phyloP scores from a whole-genome alignment of 1,140 invertebrate genomes.

The Orius insidiosus region DNA sequence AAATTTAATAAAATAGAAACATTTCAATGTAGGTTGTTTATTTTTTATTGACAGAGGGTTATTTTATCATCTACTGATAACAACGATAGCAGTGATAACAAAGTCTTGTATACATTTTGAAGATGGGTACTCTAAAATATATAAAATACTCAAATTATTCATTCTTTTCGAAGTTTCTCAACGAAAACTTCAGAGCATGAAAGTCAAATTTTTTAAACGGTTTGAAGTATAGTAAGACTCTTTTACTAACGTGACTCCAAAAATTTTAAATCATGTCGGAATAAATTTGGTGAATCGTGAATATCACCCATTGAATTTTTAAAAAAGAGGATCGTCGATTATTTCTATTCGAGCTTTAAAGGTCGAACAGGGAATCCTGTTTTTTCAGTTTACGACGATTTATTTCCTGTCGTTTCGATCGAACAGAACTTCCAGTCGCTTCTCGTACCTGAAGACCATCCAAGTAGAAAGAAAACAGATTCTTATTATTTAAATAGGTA shows the following conservation, averaged over 20 bases:
- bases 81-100: no score
- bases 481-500: conserved; percentile 78
- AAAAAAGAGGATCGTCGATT: conserved; percentile 68
- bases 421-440: conserved; percentile 81
- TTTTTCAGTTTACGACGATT: conserved; percentile 73
- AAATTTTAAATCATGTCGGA: conserved; percentile 59
- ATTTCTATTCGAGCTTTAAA: conserved; percentile 62
- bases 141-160: no score
- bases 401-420: conserved; percentile 65
- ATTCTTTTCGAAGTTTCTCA: no score
- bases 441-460: conserved; percentile 66
- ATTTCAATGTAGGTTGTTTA: no score
- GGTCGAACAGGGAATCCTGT: conserved; percentile 62
- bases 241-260: conserved; percentile 74
- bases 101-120: no score
- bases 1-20: no score
- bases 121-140: no score
- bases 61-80: no score
- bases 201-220: no score
- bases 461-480: conserved; percentile 56
- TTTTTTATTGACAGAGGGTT: no score
- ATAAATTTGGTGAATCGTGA: conserved; percentile 59
- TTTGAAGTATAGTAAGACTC: conserved; percentile 14
- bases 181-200: no score
- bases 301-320: conserved; percentile 65